These are phyloP conservation scores for Drosophila mauritiana DNA, from an alignment of 1,140 invertebrate species.

Conservation along the genomic window DNA sequence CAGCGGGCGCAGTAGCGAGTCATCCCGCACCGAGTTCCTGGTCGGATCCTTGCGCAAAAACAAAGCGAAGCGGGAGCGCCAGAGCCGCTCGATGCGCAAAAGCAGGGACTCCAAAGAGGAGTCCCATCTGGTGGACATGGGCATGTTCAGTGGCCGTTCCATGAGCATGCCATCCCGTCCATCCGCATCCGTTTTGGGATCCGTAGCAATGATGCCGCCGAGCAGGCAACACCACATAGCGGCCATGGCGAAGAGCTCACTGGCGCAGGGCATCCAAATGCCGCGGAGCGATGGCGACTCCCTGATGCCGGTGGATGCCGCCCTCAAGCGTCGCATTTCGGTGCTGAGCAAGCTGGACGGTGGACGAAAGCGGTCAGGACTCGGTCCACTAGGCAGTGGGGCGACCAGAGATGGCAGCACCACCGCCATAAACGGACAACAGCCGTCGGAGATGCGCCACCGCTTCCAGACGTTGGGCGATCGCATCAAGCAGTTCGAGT, in stretches of 20 bases:
- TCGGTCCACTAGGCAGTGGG: background rate
- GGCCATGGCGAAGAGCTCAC: slow-evolving; percentile 32
- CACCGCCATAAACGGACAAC: background rate
- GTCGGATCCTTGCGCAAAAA: background rate
- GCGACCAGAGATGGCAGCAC: background rate
- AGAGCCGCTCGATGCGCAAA: background rate
- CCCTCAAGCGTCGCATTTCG: slow-evolving; percentile 39
- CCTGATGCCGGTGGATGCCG: slow-evolving; percentile 51
- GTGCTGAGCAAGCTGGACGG: background rate
- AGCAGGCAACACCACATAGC: slow-evolving; percentile 43
- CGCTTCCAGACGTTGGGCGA: slow-evolving; percentile 54
- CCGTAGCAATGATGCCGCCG: slow-evolving; percentile 16
- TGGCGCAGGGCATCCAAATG: background rate
- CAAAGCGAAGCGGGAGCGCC: background rate
- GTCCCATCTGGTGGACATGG: background rate
- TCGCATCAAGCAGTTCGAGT: slow-evolving; percentile 47
- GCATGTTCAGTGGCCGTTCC: slow-evolving; percentile 30
- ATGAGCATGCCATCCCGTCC: slow-evolving; percentile 47
- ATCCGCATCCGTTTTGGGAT: slow-evolving; percentile 1
- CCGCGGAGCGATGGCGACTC: slow-evolving; percentile 5
- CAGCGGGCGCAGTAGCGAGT: slow-evolving; percentile 7
- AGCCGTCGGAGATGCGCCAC: slow-evolving; percentile 11
- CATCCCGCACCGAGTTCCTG: background rate
- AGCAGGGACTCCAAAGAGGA: background rate
- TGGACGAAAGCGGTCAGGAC: background rate